Evolutionary conservation across 2,888 invertebrate species (phyloP).

Genomic region (Harpalus rubripes): DNA sequence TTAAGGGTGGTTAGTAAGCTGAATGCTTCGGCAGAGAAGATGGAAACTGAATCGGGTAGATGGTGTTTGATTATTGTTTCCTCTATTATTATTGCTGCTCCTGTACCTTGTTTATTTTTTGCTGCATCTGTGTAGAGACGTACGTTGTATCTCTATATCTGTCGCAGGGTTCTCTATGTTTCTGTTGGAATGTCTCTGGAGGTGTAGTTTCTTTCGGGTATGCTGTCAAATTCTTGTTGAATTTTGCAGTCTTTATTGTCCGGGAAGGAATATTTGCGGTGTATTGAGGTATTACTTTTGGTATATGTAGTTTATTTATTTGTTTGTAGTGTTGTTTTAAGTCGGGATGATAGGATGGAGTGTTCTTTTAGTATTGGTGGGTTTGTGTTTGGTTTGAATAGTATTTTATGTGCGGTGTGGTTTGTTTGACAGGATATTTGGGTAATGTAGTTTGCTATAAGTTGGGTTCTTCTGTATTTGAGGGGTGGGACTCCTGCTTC

Average conservation of each 20-base stretch:
- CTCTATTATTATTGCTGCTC: background rate
- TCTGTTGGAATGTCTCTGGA: background rate
- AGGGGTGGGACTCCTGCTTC: background rate
- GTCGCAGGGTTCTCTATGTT: background rate
- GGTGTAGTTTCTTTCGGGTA: background rate
- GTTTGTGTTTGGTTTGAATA: background rate
- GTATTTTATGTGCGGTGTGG: background rate
- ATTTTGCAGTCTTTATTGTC: background rate
- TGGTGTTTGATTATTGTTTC: background rate
- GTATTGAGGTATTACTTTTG: background rate
- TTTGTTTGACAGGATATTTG: background rate
- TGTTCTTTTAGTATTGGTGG: background rate
- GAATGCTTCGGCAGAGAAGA: background rate
- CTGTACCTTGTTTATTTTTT: background rate
- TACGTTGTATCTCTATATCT: background rate
- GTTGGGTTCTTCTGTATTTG: background rate
- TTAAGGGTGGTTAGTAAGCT: background rate
- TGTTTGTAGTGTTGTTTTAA: background rate
- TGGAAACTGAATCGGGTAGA: background rate
- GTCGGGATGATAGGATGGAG: background rate
- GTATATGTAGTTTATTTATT: background rate
- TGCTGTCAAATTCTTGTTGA: background rate
- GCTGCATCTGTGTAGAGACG: constrained; percentile 19
- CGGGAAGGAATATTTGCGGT: background rate
- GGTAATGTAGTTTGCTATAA: too few species aligned